Evolutionary conservation across 2,113 vertebrate species (phyloP).

Genomic region (Glaucomys volans): DNA sequence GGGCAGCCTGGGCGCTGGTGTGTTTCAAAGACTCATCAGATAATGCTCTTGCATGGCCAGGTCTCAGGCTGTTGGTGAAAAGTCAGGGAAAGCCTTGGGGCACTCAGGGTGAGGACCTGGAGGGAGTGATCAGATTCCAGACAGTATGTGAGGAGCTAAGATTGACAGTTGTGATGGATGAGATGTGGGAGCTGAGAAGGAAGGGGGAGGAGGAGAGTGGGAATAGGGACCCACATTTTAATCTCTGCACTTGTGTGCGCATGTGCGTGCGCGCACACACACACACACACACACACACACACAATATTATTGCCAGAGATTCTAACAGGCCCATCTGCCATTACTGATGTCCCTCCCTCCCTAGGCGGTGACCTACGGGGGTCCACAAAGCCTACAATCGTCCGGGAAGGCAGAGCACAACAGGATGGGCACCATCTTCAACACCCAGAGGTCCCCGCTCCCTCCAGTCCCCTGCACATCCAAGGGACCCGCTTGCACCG

Average conservation of each 20-base stretch:
- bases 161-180: constrained; percentile 42
- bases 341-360: neutral
- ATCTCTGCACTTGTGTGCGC: too few relatives aligned
- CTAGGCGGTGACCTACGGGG: neutral
- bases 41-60: fast-evolving
- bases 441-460: neutral
- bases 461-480: neutral
- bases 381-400: neutral
- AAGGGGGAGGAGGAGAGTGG: neutral
- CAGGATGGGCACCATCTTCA: neutral
- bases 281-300: neutral
- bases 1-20: neutral
- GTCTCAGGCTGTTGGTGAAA: neutral
- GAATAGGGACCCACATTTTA: neutral
- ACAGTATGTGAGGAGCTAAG: constrained; percentile 35
- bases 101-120: neutral
- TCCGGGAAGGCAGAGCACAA: neutral
- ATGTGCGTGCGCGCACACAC: neutral
- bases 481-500: neutral
- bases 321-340: constrained; percentile 28
- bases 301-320: neutral
- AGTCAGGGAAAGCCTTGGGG: neutral
- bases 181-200: neutral
- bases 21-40: neutral
- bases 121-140: neutral